A percentile compares a stretch with the other conserved stretches of the same genome.
Conservation (phyloP, 2,888 invertebrate species). For the Monochamus alternatus region DNA sequence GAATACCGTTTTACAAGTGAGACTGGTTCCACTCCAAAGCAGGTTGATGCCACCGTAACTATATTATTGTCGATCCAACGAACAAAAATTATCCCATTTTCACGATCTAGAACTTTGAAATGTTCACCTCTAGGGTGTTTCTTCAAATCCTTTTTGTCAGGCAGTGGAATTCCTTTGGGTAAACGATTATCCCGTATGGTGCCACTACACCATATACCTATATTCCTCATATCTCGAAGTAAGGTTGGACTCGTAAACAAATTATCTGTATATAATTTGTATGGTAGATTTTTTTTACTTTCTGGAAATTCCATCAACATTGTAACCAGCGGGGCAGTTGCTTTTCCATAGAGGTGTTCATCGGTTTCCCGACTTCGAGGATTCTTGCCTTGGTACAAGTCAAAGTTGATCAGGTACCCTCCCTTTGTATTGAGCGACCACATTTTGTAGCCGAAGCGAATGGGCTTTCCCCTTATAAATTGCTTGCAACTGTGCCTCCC, state of each 20-base stretch:
- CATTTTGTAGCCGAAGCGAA: slow-evolving; percentile 55
- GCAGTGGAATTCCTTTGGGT: slow-evolving; percentile 16
- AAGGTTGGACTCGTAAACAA: slow-evolving; percentile 17
- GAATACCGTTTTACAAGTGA: not conserved
- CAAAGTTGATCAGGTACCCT: slow-evolving; percentile 45
- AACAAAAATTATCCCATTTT: not conserved
- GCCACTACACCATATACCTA: slow-evolving; percentile 20
- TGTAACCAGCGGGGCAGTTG: slow-evolving; percentile 24
- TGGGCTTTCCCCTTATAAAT: slow-evolving; percentile 55
- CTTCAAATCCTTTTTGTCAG: not conserved
- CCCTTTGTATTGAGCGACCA: slow-evolving; percentile 41
- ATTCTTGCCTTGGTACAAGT: slow-evolving; percentile 40
- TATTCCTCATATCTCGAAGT: slow-evolving; percentile 5
- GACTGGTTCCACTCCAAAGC: slow-evolving; percentile 9
- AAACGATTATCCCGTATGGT: slow-evolving; percentile 29
- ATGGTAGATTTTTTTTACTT: slow-evolving; percentile 17
- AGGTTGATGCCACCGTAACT: not conserved
- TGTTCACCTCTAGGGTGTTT: not conserved
- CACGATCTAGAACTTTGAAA: not conserved
- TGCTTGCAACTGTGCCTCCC: slow-evolving; percentile 51
- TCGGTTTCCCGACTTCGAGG: slow-evolving; percentile 18
- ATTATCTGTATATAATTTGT: slow-evolving; percentile 29
- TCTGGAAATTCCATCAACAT: slow-evolving; percentile 20
- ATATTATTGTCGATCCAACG: not conserved
- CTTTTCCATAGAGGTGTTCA: slow-evolving; percentile 32